These are phyloP conservation scores for Danio kyathit DNA, from an alignment of 2,797 vertebrate genomes.

Conservation along the genomic window DNA sequence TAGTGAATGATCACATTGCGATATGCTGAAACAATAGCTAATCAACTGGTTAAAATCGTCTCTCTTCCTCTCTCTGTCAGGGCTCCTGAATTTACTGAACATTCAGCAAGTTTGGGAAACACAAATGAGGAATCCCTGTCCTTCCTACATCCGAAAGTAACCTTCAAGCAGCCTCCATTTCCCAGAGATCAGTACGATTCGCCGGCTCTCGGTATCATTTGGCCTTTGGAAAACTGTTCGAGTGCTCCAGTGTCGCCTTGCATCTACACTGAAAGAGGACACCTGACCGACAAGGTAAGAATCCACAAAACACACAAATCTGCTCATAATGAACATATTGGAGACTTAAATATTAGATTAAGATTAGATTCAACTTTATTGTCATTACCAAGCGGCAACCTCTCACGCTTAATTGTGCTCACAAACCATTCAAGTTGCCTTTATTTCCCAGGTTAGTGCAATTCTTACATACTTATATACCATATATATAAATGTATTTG, in stretches of 20 bases:
- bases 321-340: neutral
- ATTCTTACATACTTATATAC: too few relatives aligned
- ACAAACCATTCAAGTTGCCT: too few relatives aligned
- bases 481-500: too few relatives aligned
- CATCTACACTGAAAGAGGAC: conserved; percentile 73
- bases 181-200: conserved; percentile 74
- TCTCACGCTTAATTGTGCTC: too few relatives aligned
- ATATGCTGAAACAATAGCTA: too few relatives aligned
- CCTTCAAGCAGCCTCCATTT: conserved; percentile 59
- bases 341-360: too few relatives aligned
- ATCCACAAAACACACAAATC: neutral
- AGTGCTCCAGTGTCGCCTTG: conserved; percentile 66
- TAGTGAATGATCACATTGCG: too few relatives aligned
- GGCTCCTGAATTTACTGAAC: conserved; percentile 4
- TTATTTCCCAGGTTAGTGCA: too few relatives aligned
- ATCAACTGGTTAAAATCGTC: neutral
- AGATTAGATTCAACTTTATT: too few relatives aligned
- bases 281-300: conserved; percentile 70
- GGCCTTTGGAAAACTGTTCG: conserved; percentile 72
- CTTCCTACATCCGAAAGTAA: neutral
- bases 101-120: conserved; percentile 26
- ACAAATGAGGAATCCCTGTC: conserved; percentile 10
- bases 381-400: too few relatives aligned
- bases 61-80: neutral
- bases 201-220: conserved; percentile 80